These are phyloP conservation scores for Pogonus chalceus DNA, from an alignment of 1,140 invertebrate genomes.

Conservation along the genomic window DNA sequence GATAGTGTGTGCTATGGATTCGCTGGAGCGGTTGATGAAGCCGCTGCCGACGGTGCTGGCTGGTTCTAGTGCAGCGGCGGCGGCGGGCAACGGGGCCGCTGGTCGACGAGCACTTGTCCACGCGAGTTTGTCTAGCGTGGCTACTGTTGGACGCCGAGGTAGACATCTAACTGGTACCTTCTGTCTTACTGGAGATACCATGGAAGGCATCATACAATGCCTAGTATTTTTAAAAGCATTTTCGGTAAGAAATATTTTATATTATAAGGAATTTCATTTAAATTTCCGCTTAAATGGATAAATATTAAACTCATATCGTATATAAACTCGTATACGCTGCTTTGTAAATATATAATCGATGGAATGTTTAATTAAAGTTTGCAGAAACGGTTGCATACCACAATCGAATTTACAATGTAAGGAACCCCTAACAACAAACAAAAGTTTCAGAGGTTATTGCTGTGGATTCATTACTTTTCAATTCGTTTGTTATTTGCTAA, in stretches of 20 bases:
- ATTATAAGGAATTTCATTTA: slow-evolving; percentile 3
- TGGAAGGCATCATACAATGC: slow-evolving; percentile 87
- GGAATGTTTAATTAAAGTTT: background rate
- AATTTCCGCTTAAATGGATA: background rate
- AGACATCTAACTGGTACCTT: slow-evolving; percentile 76
- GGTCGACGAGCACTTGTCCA: slow-evolving; percentile 58
- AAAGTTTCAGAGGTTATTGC: no score
- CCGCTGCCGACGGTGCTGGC: slow-evolving; percentile 53
- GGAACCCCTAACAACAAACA: background rate
- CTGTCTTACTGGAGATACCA: slow-evolving; percentile 77
- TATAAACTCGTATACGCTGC: background rate
- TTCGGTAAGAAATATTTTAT: slow-evolving; percentile 56
- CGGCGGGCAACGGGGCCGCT: slow-evolving; percentile 6
- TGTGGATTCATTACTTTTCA: no score
- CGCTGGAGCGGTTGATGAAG: slow-evolving; percentile 61
- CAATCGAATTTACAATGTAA: background rate
- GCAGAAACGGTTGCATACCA: no score
- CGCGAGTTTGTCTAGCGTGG: slow-evolving; percentile 60
- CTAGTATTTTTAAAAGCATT: slow-evolving; percentile 85
- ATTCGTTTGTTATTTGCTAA: no score
- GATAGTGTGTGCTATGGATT: slow-evolving; percentile 57
- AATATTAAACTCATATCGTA: background rate
- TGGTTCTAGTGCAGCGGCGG: slow-evolving; percentile 37
- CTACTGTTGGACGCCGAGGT: slow-evolving; percentile 58
- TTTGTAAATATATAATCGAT: background rate